Base-by-base conservation (phyloP, 2,888 invertebrate genomes). In the Eristalis arbustorum region DNA sequence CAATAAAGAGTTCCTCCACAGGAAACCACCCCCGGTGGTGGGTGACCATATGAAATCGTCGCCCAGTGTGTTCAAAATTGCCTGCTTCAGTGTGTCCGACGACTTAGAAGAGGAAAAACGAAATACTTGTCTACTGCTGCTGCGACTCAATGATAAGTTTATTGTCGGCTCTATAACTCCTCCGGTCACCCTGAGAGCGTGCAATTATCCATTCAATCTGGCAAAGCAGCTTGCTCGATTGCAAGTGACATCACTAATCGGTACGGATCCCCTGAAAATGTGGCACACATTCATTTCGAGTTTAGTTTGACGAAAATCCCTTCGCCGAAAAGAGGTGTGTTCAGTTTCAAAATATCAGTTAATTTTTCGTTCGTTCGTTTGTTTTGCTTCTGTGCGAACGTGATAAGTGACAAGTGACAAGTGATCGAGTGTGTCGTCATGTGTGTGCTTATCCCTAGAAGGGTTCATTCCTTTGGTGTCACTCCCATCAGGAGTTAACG, bases 91-190 rank as follows among this genome's bases (percentile, higher is more conserved):
- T n/a, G 23, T 73, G 64, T 28, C 61, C 72, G 72, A 68, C 72
- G 72, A 68, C 57, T 56, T 67, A 61, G 28, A 42, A 63, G 63
- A n/a, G 49, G 63, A 49, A 49, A 8, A 72, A n/a, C 59, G 56
- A n/a, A n/a, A 71, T 79, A 68, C 69, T 69, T 79, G 64, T 71
- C 40, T 64, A 62, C 74, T 71, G 66, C 74, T 71, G 66, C 49
- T 75, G 69, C 75, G 75, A 34, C 62, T 71, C 69, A 79, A 72
- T 84, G 73, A 73, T 73, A 72, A 78, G 69, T 84, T 61, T 73
- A 78, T 69, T 83, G 77, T 74, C 68, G 59, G 28, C 63, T 49
- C 63, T 57, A 61, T 49, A 49, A 49, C 49, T 49, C 49, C 74
- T 69, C 23, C 63, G 77, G 61, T 68, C 73, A 83, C 72, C 77